Conservation (phyloP, 2,888 invertebrate genomes). For the Timandra comae region DNA sequence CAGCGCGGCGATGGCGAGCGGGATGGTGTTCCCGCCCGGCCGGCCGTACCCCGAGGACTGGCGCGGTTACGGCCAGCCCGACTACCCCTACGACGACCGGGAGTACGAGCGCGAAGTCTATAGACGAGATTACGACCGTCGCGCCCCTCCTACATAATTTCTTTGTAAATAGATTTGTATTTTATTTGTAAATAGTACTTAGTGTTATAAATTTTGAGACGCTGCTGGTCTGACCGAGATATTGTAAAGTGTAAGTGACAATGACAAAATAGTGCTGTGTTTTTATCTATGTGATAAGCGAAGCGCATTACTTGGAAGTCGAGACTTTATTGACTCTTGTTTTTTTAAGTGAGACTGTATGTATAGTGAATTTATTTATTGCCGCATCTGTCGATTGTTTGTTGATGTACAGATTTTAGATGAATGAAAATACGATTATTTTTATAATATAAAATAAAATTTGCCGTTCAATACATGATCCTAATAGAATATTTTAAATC, state of each 20-base stretch:
- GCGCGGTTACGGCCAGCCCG: conserved; percentile 66
- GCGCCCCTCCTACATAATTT: conserved; percentile 77
- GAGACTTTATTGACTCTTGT: conserved; percentile 52
- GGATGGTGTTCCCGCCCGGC: conserved; percentile 72
- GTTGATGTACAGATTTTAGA: conserved; percentile 65
- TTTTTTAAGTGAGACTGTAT: conserved; percentile 64
- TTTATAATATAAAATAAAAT: conserved; percentile 65
- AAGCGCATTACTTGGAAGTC: conserved; percentile 54
- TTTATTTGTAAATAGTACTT: conserved; percentile 57
- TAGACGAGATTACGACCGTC: conserved; percentile 79
- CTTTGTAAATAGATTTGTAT: conserved; percentile 57
- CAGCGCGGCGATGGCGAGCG: conserved; percentile 57
- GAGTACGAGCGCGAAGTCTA: conserved; percentile 76
- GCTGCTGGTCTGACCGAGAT: conserved; percentile 51
- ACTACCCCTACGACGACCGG: conserved; percentile 73
- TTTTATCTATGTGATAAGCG: conserved; percentile 72
- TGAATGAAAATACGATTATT: conserved; percentile 51
- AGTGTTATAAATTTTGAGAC: conserved; percentile 44
- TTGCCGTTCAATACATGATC: conserved; percentile 43
- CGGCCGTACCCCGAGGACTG: conserved; percentile 67
- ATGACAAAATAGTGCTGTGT: conserved; percentile 64
- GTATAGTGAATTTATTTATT: conserved; percentile 74
- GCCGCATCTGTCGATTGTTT: conserved; percentile 59
- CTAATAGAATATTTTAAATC: conserved; percentile 45
- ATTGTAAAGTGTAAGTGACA: conserved; percentile 70